Percentiles rank a stretch among this genome's conserved stretches.
Evolutionary conservation across 2,888 invertebrate genomes (phyloP).

Genomic region (Lagria hirta): DNA sequence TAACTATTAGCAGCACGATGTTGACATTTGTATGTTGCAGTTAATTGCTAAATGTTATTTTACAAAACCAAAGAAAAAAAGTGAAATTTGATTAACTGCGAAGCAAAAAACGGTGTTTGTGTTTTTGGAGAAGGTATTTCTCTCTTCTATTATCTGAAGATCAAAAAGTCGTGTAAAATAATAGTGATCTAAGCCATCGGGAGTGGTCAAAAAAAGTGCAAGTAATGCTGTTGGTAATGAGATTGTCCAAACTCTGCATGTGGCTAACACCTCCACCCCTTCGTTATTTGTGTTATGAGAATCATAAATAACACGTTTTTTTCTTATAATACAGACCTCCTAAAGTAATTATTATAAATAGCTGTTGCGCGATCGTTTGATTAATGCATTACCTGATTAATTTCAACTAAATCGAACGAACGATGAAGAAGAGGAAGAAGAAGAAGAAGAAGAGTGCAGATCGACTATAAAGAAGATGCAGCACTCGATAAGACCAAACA

Average conservation of each 20-base stretch:
- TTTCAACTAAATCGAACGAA: constrained; percentile 44
- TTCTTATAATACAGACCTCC: not conserved
- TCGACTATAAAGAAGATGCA: constrained; percentile 49
- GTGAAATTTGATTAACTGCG: no score
- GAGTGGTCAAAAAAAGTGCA: constrained; percentile 50
- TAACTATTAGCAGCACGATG: no score
- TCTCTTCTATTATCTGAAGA: constrained; percentile 35
- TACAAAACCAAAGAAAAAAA: no score
- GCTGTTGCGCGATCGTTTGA: constrained; percentile 35
- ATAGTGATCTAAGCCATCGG: constrained; percentile 35
- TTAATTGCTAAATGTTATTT: no score
- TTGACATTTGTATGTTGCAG: no score
- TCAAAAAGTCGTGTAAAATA: constrained; percentile 34
- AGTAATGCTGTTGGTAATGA: constrained; percentile 53
- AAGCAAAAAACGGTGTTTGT: no score
- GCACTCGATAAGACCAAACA: constrained; percentile 52
- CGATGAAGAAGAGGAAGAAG: no score
- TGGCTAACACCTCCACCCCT: constrained; percentile 51
- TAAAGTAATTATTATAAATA: constrained; percentile 41
- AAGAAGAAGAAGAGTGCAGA: constrained; percentile 42
- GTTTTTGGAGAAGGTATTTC: constrained; percentile 35
- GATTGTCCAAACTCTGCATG: constrained; percentile 53
- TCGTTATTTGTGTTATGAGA: constrained; percentile 22
- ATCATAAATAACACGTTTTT: constrained; percentile 16
- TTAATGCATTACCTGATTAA: constrained; percentile 44